Base-by-base conservation (phyloP, 2,113 vertebrate species). In the Caretta caretta region DNA sequence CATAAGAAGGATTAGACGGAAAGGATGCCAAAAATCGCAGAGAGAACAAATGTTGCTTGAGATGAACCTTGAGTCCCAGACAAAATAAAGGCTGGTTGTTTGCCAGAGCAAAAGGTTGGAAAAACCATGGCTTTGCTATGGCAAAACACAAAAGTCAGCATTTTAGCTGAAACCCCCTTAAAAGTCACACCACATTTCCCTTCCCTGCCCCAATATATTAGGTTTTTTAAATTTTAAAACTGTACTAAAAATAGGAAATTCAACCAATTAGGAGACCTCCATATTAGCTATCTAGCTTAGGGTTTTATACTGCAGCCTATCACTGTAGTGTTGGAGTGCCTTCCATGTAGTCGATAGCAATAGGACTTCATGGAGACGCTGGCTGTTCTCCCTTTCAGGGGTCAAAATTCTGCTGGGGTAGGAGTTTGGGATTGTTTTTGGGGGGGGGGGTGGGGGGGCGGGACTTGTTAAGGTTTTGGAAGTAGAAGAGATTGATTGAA, bases 11-110 rank as follows among this genome's bases (percentile, higher is more conserved):
- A 86, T 84, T 84, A 89, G 78, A 10, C 51, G 89, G 83, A 94
- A 94, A 90, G 38, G 89, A 93, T 79, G 49, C 25, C 93, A 72
- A 89, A 57, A 93, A 24, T 50, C 91, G 7, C 78, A 94, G 50
- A 80, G 79, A 96, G 83, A 92, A 90, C 17, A 89, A 90, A 87
- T 46, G 56, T 82, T 59, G 49, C 72, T 90, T 94, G 76, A 94
- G 88, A 57, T 90, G 62, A 92, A 92, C 65, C n/a, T 83, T 76
- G 72, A 27, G 9, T 46, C 72, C 72, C 22, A 76, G 22, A 27
- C 10, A 46, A 76, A 46, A 13, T 27, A 76, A 27, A 46, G 24
- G 42, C 42, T 48, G 72, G 42, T 6, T 46, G 24, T 76, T 76
- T 46, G 24, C 27, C 72, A 76, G 24, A 76, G 20, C 72, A 46